phyloP scores from a whole-genome alignment of 1,140 invertebrate species.

The Cyphomyrmex costatus region DNA sequence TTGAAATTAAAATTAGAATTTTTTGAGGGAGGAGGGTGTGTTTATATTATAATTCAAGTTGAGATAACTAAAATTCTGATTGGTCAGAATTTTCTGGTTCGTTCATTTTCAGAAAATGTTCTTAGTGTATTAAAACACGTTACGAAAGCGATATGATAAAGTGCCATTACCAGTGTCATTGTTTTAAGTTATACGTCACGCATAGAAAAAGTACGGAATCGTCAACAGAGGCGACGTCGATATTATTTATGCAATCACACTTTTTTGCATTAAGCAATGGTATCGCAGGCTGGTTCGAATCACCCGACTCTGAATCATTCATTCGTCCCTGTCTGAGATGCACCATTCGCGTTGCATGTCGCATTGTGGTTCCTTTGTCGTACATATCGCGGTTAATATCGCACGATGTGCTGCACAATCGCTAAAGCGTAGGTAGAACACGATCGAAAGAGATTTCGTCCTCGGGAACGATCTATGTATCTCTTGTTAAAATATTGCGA shows the following conservation, averaged over 20 bases:
- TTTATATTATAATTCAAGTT: no score
- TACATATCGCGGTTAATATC: conserved; percentile 50
- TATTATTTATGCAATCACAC: conserved; percentile 40
- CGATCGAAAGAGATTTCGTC: conserved; percentile 24
- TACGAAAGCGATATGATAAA: background rate
- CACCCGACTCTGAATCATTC: conserved; percentile 55
- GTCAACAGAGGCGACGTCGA: background rate
- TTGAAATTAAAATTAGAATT: no score
- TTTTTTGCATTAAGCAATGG: conserved; percentile 44
- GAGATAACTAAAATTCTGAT: no score
- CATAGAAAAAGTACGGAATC: conserved; percentile 1
- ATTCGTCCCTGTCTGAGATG: conserved; percentile 40
- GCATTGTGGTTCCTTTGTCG: conserved; percentile 40
- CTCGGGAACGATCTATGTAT: background rate
- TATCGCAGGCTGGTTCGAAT: conserved; percentile 32
- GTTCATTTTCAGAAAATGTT: no score
- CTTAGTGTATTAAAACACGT: background rate
- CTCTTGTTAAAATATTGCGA: background rate
- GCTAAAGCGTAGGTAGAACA: conserved; percentile 35
- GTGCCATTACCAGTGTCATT: background rate
- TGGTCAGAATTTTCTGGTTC: no score
- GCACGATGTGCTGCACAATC: conserved; percentile 17
- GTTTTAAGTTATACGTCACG: conserved; percentile 1
- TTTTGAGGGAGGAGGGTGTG: no score
- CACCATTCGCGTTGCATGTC: background rate